Conservation (phyloP, 1,140 invertebrate genomes). For the Lysiphlebus fabarum region DNA sequence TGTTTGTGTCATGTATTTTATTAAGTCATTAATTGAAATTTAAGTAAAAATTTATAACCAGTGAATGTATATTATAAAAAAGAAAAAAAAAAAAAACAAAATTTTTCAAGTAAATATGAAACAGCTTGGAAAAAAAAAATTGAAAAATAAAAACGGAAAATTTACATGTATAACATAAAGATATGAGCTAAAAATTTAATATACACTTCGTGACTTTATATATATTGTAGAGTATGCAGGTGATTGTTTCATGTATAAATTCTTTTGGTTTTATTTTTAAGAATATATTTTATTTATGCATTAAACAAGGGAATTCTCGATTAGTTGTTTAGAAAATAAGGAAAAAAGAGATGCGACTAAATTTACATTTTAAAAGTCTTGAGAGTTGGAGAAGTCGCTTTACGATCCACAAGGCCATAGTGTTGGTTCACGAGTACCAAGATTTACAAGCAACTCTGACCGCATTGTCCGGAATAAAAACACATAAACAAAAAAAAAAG, state of each 20-base stretch:
- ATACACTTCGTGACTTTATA: too few species aligned
- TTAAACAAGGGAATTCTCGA: constrained; percentile 13
- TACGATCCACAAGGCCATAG: constrained; percentile 18
- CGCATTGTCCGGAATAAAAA: constrained; percentile 5
- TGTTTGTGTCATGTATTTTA: constrained; percentile 36
- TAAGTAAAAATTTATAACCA: constrained; percentile 43
- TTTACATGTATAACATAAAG: too few species aligned
- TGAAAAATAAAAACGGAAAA: too few species aligned
- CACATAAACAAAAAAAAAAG: not conserved
- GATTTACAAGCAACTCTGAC: constrained; percentile 5
- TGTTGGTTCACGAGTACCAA: not conserved
- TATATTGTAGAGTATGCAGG: too few species aligned
- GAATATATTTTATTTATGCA: not conserved
- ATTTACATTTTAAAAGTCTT: constrained; percentile 25
- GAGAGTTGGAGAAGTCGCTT: constrained; percentile 7
- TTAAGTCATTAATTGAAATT: constrained; percentile 44
- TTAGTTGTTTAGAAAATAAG: constrained; percentile 25
- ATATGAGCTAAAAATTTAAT: too few species aligned
- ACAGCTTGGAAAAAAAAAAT: constrained; percentile 5
- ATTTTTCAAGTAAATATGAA: not conserved
- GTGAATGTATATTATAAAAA: too few species aligned
- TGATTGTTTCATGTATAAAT: constrained; percentile 12
- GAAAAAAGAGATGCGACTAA: constrained; percentile 3
- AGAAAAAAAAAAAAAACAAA: too few species aligned
- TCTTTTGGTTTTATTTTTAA: too few species aligned